These are phyloP conservation scores for Sander lucioperca DNA, from an alignment of 2,113 vertebrate species.

Conservation along the genomic window DNA sequence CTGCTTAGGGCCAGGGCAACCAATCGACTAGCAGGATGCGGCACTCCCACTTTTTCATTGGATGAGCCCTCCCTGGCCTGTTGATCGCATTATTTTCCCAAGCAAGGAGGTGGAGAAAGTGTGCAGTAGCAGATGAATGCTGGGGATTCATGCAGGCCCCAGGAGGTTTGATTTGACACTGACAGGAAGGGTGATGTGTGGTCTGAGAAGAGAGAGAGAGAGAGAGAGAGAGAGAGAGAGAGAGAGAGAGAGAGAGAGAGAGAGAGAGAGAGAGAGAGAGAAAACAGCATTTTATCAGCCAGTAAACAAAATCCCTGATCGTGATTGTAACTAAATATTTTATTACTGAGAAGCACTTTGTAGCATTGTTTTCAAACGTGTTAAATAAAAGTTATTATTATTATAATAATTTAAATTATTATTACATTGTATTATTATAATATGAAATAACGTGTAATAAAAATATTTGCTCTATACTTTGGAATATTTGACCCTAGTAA, in stretches of 20 bases:
- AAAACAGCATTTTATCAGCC: background rate
- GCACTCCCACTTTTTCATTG: conserved; percentile 87
- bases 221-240: background rate
- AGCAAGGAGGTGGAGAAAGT: conserved; percentile 48
- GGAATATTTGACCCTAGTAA: background rate
- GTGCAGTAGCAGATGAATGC: conserved; percentile 43
- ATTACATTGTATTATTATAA: background rate
- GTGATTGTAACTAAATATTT: background rate
- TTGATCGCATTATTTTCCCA: conserved; percentile 72
- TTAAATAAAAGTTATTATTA: background rate
- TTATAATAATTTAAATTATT: background rate
- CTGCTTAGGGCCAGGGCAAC: conserved; percentile 68
- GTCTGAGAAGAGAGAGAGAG: background rate
- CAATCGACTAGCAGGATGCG: conserved; percentile 66
- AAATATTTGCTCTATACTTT: background rate
- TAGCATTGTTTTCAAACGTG: background rate
- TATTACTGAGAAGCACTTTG: background rate
- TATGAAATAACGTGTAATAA: background rate
- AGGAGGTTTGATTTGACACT: conserved; percentile 43
- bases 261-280: too few species aligned
- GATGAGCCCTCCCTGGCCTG: conserved; percentile 72
- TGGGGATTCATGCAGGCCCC: conserved; percentile 27
- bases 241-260: background rate
- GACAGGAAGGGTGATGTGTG: conserved; percentile 20
- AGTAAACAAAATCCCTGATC: conserved; percentile 1